Evolutionary conservation across 2,113 vertebrate genomes (phyloP).

Genomic region (Calyptomena viridis): DNA sequence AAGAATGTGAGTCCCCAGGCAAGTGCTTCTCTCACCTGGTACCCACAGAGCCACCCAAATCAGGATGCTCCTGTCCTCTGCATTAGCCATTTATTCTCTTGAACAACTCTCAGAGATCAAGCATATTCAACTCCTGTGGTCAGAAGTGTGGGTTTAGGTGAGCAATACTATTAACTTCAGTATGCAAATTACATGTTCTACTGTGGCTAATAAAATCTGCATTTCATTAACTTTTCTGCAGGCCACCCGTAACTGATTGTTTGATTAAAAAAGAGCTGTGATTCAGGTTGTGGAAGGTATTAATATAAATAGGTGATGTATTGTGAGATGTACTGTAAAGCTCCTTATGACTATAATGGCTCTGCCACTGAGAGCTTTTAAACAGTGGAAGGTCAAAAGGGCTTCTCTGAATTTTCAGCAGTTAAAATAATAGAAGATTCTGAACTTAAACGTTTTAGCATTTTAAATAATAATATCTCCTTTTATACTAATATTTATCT

Average conservation of each 20-base stretch:
- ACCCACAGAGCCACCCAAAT: neutral
- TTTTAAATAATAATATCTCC: neutral
- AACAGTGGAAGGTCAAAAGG: neutral
- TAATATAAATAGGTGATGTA: neutral
- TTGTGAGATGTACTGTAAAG: neutral
- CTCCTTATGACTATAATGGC: neutral
- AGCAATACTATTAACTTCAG: neutral
- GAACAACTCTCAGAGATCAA: conserved; percentile 16
- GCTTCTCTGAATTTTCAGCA: neutral
- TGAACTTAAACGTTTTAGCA: neutral
- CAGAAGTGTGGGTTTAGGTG: conserved; percentile 16
- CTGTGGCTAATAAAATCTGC: conserved; percentile 1
- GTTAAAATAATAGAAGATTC: neutral
- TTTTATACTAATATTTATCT: neutral
- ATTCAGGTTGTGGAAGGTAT: neutral
- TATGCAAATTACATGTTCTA: neutral
- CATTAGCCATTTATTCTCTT: conserved; percentile 10
- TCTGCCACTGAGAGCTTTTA: neutral
- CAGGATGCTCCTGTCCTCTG: neutral
- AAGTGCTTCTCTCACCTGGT: neutral
- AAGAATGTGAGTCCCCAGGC: neutral
- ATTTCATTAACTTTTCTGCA: conserved; percentile 41
- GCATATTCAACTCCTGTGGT: neutral
- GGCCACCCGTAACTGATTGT: neutral
- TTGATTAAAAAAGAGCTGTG: neutral